Base-by-base conservation (phyloP, 2,888 invertebrate species). In the Tanytarsus gracilentus region DNA sequence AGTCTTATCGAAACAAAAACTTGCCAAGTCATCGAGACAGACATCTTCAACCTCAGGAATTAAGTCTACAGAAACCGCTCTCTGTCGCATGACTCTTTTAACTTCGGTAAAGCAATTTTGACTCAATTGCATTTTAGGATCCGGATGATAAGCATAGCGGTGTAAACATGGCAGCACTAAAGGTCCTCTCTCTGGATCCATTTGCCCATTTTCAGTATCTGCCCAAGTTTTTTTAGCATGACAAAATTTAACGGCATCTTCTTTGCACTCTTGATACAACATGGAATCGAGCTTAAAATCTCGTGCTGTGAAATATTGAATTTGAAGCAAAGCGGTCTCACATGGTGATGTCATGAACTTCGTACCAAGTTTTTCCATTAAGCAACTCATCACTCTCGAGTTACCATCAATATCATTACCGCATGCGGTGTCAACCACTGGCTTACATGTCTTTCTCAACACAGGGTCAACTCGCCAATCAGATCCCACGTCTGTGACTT, bases 401-500 rank as follows among this genome's bases (percentile, higher is more conserved):
- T 88, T 84, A 11, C 88, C 88, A 25, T 85, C 86, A n/a, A 58
- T 21, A 63, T 77, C 78, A 0, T 86, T 74, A 67, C 86, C 84
- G 68, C 93, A 93, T 2, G 84, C 83, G 29, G 79, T 75, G 69
- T 87, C 84, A 0, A 93, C 93, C 6, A 95, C 90, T 1, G 86
- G 81, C 66, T 85, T 83, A 70, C 97, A 97, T 1, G 91, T 88
- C 69, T 87, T 85, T 53, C 86, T 81, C 55, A 97, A 75, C 39
- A 93, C 84, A 1, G 92, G 92, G 76, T 99, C 98, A 0, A 97
- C 90, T 66, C 90, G 81, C 89, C 95, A 95, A 74, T 97, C 93
- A 74, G 92, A 91, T 1, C 89, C 96, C n/a, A 85, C 87, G 73
- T 98, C 95, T 4, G 91, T 84, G 67, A 90, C 85, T 74, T 88